phyloP scores from a whole-genome alignment of 2,888 invertebrate genomes.

The Eucriotettix oculatus region DNA sequence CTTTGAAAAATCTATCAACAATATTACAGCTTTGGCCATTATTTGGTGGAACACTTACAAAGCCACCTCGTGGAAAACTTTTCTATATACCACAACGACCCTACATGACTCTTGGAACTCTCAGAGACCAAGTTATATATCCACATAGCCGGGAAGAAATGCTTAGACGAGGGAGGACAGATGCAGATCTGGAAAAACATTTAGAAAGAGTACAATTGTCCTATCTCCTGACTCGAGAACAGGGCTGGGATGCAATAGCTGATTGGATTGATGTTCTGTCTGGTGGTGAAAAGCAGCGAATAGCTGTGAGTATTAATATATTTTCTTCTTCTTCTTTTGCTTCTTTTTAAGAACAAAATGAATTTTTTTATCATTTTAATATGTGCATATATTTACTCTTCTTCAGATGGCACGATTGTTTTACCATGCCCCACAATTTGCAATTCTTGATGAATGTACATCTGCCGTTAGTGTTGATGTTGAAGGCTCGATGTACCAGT shows the following conservation, averaged over 20 bases:
- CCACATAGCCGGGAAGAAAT: constrained; percentile 84
- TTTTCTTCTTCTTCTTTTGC: neutral
- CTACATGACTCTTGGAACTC: constrained; percentile 92
- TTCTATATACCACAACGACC: constrained; percentile 96
- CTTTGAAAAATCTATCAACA: neutral
- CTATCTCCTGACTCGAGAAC: constrained; percentile 70
- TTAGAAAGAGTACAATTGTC: constrained; percentile 69
- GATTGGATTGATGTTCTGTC: constrained; percentile 99
- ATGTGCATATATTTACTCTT: constrained; percentile 4
- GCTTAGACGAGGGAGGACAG: constrained; percentile 52
- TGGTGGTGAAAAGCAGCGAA: constrained; percentile 95
- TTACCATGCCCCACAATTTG: constrained; percentile 96
- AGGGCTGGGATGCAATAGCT: constrained; percentile 79
- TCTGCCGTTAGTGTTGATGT: constrained; percentile 98
- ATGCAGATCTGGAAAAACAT: constrained; percentile 58
- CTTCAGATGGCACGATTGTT: constrained; percentile 84
- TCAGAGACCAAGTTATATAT: constrained; percentile 90
- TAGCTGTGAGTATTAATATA: constrained; percentile 48
- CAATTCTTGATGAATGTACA: constrained; percentile 96
- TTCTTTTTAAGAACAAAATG: too few relatives aligned
- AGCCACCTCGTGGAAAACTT: constrained; percentile 87
- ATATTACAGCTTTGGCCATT: constrained; percentile 70
- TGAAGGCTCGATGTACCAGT: constrained; percentile 92
- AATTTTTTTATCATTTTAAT: too few relatives aligned
- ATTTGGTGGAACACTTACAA: constrained; percentile 84